Evolutionary conservation across 1,140 invertebrate species (phyloP), one percentile per base, ranked within the genome.

Genomic region (Oryctes rhinoceros): DNA sequence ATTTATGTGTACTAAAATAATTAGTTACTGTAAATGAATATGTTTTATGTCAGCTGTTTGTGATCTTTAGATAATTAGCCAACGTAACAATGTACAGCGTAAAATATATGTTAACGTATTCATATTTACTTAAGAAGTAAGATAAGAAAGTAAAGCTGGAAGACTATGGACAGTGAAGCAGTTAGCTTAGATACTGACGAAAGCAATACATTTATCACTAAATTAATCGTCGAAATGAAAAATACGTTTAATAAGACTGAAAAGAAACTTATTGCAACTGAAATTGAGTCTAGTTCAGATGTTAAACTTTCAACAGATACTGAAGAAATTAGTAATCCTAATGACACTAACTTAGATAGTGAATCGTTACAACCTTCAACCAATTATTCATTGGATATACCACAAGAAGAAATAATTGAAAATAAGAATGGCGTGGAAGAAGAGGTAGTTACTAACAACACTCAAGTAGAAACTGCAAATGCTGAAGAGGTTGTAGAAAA

Each of bases 171-270:
- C n/a, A 53, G 53, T 59, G 78, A 67, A 48, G 37, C 65, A 53
- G 71, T 49, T 10, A 30, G 53, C 35, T 13, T 39, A 77, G 78
- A 79, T 53, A n/a, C 35, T 13, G 53, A 6, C 59, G 39, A 67
- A 77, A 71, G 65, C 78, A 77, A 80, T 44, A 81, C 39, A 20
- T 82, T 83, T 65, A 83, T 83, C 24, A 80, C 78, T 75, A 79
- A 78, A 79, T 9, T 83, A 49, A 44, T 83, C 15, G 81, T 78
- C 18, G 81, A 83, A 81, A 83, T 83, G 82, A 83, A 83, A 48
- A 82, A 78, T 71, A 78, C 78, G 35, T 83, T 83, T 76, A 83
- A 81, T 74, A 79, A 81, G 35, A 71, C 80, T 13, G 80, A 81
- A 49, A 81, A 80, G 18, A 78, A 67, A 39, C n/a, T 53, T 47